Conservation (phyloP, 1,140 invertebrate species). For the Apis cerana region DNA sequence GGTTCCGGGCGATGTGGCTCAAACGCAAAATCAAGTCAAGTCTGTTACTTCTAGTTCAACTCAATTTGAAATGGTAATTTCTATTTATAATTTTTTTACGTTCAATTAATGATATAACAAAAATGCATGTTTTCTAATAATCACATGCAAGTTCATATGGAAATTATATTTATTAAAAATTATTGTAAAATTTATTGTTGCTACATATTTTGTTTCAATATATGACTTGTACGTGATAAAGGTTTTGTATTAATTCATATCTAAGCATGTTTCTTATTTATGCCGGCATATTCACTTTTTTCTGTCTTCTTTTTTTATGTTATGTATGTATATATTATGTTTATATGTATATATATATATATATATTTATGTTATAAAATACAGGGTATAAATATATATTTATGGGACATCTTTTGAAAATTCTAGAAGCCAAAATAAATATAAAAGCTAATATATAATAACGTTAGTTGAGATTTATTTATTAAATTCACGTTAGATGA, state of each 20-base stretch:
- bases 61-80: conserved; percentile 81
- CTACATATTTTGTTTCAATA: neutral
- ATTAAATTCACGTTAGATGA: too few species aligned
- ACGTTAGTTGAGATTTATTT: too few species aligned
- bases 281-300: conserved; percentile 80
- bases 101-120: conserved; percentile 53
- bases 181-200: neutral
- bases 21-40: conserved; percentile 79
- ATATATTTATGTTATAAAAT: conserved; percentile 14
- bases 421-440: too few species aligned
- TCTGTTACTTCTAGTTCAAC: conserved; percentile 75
- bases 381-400: too few species aligned
- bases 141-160: conserved; percentile 67
- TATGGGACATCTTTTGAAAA: too few species aligned
- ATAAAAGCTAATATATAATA: too few species aligned
- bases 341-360: conserved; percentile 12
- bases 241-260: conserved; percentile 70
- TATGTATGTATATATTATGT: too few species aligned
- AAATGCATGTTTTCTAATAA: conserved; percentile 66
- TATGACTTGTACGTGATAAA: conserved; percentile 57
- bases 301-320: conserved; percentile 45
- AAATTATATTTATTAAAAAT: neutral
- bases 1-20: conserved; percentile 80
- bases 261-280: conserved; percentile 76
- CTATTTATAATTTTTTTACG: conserved; percentile 51